Conservation (phyloP, 1,140 invertebrate genomes). For the Brachionus asplanchnoidis region DNA sequence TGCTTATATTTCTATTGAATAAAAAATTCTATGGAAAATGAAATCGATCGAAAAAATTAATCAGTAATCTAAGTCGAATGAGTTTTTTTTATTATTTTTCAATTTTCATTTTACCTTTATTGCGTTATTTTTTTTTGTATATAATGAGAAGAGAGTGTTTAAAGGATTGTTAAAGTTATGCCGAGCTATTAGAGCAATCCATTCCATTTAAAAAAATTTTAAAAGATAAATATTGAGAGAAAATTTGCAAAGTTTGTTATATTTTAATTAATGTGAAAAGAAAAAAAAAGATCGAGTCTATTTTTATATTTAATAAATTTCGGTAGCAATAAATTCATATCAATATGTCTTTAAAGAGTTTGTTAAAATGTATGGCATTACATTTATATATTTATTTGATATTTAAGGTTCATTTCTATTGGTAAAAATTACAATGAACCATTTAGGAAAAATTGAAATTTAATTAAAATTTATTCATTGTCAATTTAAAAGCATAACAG, state of each 20-base stretch:
- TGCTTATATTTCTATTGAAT: slow-evolving; percentile 70
- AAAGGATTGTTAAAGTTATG: background rate
- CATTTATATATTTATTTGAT: background rate
- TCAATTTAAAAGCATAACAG: background rate
- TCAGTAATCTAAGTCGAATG: slow-evolving; percentile 32
- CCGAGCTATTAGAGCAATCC: background rate
- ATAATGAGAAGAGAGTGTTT: background rate
- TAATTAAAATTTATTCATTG: background rate
- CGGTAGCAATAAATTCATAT: background rate
- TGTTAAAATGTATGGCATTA: background rate
- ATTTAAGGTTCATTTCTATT: background rate
- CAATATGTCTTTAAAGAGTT: background rate
- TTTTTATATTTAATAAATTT: background rate
- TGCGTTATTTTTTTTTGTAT: slow-evolving; percentile 26
- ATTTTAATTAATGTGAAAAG: background rate
- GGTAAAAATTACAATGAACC: background rate
- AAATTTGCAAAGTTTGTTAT: background rate
- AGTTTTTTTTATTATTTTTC: background rate
- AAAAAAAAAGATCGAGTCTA: background rate
- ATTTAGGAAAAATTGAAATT: background rate
- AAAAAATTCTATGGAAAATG: slow-evolving; percentile 70
- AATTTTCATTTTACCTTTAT: background rate
- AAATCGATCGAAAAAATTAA: background rate
- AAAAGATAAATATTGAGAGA: background rate
- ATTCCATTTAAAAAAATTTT: background rate